Percentiles rank a stretch among this genome's conserved stretches.
These are phyloP conservation scores for Tipula confusa DNA, from an alignment of 2,888 invertebrate species.

Conservation along the genomic window DNA sequence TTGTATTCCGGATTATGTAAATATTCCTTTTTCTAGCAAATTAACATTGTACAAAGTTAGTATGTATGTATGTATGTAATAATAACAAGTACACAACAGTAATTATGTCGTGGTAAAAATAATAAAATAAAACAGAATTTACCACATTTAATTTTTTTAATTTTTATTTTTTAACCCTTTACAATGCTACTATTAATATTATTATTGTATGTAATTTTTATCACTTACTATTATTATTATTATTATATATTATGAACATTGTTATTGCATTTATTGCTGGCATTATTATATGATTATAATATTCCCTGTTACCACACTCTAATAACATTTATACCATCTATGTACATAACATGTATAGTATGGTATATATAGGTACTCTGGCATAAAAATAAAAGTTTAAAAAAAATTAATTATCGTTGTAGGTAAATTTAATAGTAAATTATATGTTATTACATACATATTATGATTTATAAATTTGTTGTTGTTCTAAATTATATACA, in stretches of 20 bases:
- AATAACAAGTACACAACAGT: background rate
- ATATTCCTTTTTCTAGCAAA: background rate
- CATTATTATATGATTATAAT: conserved; percentile 1
- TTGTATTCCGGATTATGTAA: background rate
- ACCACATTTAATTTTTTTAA: conserved; percentile 21
- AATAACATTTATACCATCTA: background rate
- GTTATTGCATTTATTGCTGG: background rate
- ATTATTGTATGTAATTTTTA: background rate
- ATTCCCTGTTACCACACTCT: background rate
- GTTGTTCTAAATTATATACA: background rate
- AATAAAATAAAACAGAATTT: background rate
- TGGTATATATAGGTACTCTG: too few relatives aligned
- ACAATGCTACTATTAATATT: background rate
- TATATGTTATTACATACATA: background rate
- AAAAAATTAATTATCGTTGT: background rate
- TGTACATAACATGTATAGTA: too few relatives aligned
- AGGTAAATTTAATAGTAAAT: background rate
- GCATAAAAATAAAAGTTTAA: background rate
- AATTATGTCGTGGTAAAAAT: background rate
- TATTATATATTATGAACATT: background rate
- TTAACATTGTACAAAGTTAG: conserved; percentile 4
- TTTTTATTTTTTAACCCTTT: conserved; percentile 25
- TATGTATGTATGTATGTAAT: too few relatives aligned
- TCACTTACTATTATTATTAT: conserved; percentile 3
- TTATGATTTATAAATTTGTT: background rate